These are phyloP conservation scores for Meloidogyne hapla DNA, from an alignment of 1,140 invertebrate species.

Conservation along the genomic window DNA sequence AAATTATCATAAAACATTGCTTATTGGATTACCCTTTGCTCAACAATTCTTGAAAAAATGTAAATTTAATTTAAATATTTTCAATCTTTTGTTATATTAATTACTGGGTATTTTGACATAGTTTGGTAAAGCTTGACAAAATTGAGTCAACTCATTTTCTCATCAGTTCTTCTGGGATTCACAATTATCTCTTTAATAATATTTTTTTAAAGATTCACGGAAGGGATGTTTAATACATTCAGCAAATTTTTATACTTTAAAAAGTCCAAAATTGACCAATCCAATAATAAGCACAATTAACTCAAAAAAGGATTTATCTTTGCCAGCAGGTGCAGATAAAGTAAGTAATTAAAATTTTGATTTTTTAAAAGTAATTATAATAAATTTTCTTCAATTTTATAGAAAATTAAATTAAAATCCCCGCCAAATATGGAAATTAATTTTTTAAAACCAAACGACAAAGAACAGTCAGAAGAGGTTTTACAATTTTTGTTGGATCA, in stretches of 20 bases:
- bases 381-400: not conserved
- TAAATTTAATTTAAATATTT: not conserved
- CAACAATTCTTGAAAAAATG: not conserved
- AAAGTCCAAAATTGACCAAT: not conserved
- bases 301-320: not conserved
- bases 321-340: not conserved
- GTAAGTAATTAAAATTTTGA: not conserved
- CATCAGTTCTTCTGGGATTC: too few species aligned
- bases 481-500: conserved; percentile 6
- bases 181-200: too few species aligned
- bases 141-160: too few species aligned
- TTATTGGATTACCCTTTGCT: not conserved
- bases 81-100: too few species aligned
- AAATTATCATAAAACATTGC: not conserved
- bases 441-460: not conserved
- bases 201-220: not conserved
- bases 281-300: not conserved
- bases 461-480: not conserved
- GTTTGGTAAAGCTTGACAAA: too few species aligned
- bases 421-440: not conserved
- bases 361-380: too few species aligned
- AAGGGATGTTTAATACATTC: not conserved
- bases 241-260: not conserved
- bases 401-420: conserved; percentile 6
- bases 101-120: too few species aligned